Evolutionary conservation across 2,113 vertebrate species (phyloP).

Genomic region (Alexandromys fortis): DNA sequence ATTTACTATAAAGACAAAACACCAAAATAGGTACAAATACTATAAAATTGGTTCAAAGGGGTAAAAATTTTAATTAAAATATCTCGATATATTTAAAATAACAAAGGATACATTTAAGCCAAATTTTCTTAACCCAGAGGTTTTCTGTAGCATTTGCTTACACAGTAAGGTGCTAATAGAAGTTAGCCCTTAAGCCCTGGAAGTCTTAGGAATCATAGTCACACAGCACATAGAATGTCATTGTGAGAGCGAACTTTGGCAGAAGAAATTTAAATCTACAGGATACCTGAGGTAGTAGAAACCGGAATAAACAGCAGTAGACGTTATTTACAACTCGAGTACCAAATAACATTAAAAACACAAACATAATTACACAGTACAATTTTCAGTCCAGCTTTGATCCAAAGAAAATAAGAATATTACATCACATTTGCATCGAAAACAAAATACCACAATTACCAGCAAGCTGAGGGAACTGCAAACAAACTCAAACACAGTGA

Average conservation of each 20-base stretch:
- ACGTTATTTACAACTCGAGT: constrained; percentile 92
- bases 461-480: constrained; percentile 88
- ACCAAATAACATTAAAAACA: constrained; percentile 95
- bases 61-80: constrained; percentile 97
- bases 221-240: constrained; percentile 92
- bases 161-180: constrained; percentile 95
- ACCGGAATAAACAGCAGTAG: constrained; percentile 96
- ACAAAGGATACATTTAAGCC: constrained; percentile 94
- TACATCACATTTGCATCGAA: constrained; percentile 91
- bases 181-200: constrained; percentile 95
- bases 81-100: constrained; percentile 94
- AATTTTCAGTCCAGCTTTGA: constrained; percentile 95
- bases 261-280: constrained; percentile 92
- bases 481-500: constrained; percentile 86
- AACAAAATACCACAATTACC: constrained; percentile 86
- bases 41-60: constrained; percentile 95
- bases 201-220: constrained; percentile 92
- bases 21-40: constrained; percentile 95
- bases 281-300: constrained; percentile 97
- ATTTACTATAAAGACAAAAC: constrained; percentile 96
- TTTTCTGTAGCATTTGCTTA: constrained; percentile 92
- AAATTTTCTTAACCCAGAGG: constrained; percentile 93
- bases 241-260: constrained; percentile 96
- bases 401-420: constrained; percentile 93
- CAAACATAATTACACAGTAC: constrained; percentile 92